Conservation (phyloP, 1,140 invertebrate genomes). For the Vanessa atalanta region DNA sequence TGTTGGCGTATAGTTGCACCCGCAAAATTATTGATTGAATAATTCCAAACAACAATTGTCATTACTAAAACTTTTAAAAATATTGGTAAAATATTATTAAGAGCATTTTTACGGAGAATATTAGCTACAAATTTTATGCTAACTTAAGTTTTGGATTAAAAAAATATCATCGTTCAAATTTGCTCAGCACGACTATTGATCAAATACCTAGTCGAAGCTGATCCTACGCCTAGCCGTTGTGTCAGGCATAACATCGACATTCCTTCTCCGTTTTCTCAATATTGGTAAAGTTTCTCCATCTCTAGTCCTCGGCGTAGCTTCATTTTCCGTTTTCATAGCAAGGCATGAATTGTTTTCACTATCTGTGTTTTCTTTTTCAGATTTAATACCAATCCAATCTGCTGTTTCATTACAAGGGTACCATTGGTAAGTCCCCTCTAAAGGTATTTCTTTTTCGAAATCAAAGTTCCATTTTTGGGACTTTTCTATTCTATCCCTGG, state of each 20-base stretch:
- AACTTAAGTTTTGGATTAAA: no score
- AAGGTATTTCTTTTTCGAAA: conserved; percentile 55
- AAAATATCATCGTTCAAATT: no score
- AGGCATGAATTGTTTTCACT: conserved; percentile 33
- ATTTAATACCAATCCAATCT: conserved; percentile 48
- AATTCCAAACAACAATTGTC: no score
- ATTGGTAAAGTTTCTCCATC: conserved; percentile 38
- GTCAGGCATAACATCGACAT: conserved; percentile 29
- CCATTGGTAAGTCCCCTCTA: conserved; percentile 57
- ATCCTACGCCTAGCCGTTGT: conserved; percentile 50
- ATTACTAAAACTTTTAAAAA: no score
- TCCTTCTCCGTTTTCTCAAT: conserved; percentile 50
- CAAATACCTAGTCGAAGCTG: conserved; percentile 42
- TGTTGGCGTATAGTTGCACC: no score
- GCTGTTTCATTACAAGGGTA: conserved; percentile 21
- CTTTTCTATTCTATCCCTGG: conserved; percentile 44
- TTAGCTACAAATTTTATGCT: no score
- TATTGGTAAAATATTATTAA: no score
- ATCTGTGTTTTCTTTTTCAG: conserved; percentile 26
- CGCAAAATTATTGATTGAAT: no score
- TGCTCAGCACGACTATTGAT: background rate
- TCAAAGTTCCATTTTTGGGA: conserved; percentile 63
- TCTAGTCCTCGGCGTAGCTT: conserved; percentile 50
- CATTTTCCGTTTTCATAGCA: conserved; percentile 49
- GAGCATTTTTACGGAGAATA: no score